Evolutionary conservation across 2,888 invertebrate species (phyloP).

Genomic region (Pristionchus japonicus): DNA sequence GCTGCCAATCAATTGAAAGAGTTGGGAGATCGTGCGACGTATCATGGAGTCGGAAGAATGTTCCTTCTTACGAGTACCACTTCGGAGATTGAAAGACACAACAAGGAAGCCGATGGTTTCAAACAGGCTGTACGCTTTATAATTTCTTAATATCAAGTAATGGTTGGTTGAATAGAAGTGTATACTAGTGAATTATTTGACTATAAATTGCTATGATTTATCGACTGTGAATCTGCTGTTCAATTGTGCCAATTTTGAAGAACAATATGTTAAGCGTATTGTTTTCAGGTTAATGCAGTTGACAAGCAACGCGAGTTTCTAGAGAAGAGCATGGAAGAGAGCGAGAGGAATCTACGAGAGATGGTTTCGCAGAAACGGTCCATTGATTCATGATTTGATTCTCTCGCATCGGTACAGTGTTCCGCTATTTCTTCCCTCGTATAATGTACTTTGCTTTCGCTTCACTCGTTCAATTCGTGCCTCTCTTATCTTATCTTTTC

Average conservation of each 20-base stretch:
- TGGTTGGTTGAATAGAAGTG: too few relatives aligned
- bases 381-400: neutral
- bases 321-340: conserved; percentile 87
- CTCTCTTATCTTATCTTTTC: neutral
- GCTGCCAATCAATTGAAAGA: conserved; percentile 43
- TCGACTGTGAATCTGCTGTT: too few relatives aligned
- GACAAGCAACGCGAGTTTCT: conserved; percentile 86
- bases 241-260: neutral
- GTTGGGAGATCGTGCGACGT: conserved; percentile 40
- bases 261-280: neutral
- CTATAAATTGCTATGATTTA: too few relatives aligned
- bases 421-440: neutral
- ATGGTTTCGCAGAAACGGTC: conserved; percentile 77
- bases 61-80: conserved; percentile 56
- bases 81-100: conserved; percentile 55
- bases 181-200: too few relatives aligned
- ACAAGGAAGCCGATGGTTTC: conserved; percentile 43
- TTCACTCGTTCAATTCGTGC: neutral
- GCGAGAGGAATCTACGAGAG: conserved; percentile 88
- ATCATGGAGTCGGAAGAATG: conserved; percentile 56
- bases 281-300: conserved; percentile 61
- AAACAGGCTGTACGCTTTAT: neutral
- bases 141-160: neutral
- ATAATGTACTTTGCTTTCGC: neutral
- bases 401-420: neutral